phyloP scores from a whole-genome alignment of 2,888 invertebrate species.

The Pristionchus fissidentatus region DNA sequence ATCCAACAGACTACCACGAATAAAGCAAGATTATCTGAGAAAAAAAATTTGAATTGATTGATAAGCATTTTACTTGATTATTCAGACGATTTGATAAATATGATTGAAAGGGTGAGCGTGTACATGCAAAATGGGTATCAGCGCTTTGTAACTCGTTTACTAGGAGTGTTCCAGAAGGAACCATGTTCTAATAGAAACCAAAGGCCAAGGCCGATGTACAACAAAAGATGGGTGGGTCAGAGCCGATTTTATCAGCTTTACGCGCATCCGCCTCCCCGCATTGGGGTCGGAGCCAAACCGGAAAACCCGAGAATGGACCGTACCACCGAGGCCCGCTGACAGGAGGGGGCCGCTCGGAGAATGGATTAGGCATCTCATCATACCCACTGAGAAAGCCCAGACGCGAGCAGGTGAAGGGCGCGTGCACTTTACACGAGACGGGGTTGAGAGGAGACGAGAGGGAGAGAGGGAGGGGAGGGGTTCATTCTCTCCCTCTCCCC shows the following conservation, averaged over 20 bases:
- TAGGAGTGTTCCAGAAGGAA: too few relatives aligned
- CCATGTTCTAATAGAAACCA: not conserved
- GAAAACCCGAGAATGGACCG: not conserved
- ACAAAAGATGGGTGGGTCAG: not conserved
- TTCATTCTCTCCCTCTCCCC: not conserved
- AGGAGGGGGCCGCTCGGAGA: constrained; percentile 34
- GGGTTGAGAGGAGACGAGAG: not conserved
- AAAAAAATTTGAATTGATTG: too few relatives aligned
- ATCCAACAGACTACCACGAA: not conserved
- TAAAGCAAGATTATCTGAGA: constrained; percentile 31
- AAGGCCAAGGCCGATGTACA: not conserved
- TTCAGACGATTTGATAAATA: too few relatives aligned
- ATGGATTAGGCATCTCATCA: constrained; percentile 39
- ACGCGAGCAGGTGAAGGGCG: not conserved
- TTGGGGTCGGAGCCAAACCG: not conserved
- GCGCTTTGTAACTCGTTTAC: too few relatives aligned
- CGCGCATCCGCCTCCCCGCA: constrained; percentile 35
- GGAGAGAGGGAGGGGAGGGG: not conserved
- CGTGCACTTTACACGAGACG: not conserved
- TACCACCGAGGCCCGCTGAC: constrained; percentile 30
- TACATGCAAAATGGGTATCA: too few relatives aligned
- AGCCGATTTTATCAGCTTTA: constrained; percentile 14
- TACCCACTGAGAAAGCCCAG: not conserved
- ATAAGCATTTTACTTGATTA: too few relatives aligned
- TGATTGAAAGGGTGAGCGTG: too few relatives aligned